phyloP scores from a whole-genome alignment of 2,888 invertebrate species.

The Anorthoa munda region DNA sequence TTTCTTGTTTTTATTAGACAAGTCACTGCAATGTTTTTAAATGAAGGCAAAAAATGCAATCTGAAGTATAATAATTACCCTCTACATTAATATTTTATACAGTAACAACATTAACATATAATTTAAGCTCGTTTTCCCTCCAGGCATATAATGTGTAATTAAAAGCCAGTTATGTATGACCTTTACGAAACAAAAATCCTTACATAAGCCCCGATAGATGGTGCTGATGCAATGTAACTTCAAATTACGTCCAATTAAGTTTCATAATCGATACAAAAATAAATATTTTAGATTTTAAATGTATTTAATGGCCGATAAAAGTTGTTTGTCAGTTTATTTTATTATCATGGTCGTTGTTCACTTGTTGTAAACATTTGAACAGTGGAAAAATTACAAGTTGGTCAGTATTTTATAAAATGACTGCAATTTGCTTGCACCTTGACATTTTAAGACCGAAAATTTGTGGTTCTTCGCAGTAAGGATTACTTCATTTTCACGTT shows the following conservation, averaged over 20 bases:
- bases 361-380: constrained; percentile 72
- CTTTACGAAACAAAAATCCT: constrained; percentile 65
- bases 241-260: constrained; percentile 69
- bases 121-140: constrained; percentile 55
- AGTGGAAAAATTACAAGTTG: constrained; percentile 68
- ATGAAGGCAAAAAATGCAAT: constrained; percentile 43
- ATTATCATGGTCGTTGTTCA: constrained; percentile 57
- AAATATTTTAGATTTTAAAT: constrained; percentile 63
- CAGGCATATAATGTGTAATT: constrained; percentile 57
- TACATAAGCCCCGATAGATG: constrained; percentile 71
- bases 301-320: constrained; percentile 57
- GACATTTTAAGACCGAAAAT: constrained; percentile 72
- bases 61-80: constrained; percentile 43
- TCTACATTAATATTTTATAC: constrained; percentile 51
- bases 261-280: constrained; percentile 61
- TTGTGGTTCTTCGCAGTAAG: constrained; percentile 52
- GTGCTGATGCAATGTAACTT: constrained; percentile 69
- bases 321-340: constrained; percentile 63
- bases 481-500: constrained; percentile 21
- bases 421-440: constrained; percentile 74
- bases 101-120: constrained; percentile 56
- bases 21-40: constrained; percentile 30
- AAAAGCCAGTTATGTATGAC: constrained; percentile 59
- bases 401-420: constrained; percentile 68
- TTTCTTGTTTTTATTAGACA: constrained; percentile 58